Evolutionary conservation across 2,797 vertebrate species (phyloP).

Genomic region (Tamandua tetradactyla): DNA sequence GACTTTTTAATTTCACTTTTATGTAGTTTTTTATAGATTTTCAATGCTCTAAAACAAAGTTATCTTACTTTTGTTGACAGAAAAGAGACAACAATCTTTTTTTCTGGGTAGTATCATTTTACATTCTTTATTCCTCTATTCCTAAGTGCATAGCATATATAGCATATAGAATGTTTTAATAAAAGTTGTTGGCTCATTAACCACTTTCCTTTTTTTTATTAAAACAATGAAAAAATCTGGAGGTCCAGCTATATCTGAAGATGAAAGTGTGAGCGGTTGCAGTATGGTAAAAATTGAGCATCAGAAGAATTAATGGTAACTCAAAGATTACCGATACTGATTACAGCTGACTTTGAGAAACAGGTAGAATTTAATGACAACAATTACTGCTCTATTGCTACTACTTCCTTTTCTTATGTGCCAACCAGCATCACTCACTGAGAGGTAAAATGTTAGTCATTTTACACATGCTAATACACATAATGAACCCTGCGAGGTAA

Average conservation of each 20-base stretch:
- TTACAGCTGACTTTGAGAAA: no score
- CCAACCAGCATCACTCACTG: no score
- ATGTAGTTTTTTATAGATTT: background rate
- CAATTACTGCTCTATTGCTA: no score
- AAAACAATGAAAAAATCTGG: background rate
- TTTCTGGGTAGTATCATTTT: background rate
- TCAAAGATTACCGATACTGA: no score
- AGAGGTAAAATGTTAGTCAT: no score
- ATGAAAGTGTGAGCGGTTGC: background rate
- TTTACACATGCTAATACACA: no score
- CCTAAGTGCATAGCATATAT: background rate
- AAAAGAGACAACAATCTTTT: background rate
- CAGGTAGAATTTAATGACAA: no score
- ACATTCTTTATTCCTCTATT: background rate
- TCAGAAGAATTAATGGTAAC: no score
- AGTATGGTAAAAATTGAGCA: no score
- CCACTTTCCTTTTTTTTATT: background rate
- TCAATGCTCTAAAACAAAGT: background rate
- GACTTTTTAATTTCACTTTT: background rate
- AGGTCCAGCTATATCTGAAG: background rate
- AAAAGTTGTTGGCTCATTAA: background rate
- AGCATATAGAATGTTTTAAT: background rate
- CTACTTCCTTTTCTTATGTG: no score
- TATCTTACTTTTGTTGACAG: background rate
- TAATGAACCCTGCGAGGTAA: no score